phyloP scores from a whole-genome alignment of 2,888 invertebrate genomes.

The Machimus rusticus region DNA sequence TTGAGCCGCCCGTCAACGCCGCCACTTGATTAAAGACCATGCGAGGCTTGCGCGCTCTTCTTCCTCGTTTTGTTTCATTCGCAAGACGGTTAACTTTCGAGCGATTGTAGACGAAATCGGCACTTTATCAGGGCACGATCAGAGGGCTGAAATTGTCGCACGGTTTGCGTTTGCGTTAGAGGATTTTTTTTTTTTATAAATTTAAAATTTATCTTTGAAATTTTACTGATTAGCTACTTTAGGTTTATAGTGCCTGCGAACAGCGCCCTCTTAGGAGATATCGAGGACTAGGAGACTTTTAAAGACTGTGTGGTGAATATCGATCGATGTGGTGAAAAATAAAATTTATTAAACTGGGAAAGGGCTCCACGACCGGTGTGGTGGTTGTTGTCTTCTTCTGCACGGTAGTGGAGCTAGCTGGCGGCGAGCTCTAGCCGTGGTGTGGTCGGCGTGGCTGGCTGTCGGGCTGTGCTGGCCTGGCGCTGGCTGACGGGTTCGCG shows the following conservation, averaged over 20 bases:
- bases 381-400: not conserved
- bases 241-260: not conserved
- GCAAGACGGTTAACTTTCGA: not conserved
- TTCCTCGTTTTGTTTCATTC: not conserved
- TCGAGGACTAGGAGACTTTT: not conserved
- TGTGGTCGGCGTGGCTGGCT: not conserved
- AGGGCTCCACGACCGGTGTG: not conserved
- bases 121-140: not conserved
- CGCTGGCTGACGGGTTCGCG: not conserved
- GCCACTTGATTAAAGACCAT: not conserved
- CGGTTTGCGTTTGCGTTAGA: not conserved
- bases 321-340: not conserved
- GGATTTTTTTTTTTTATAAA: not conserved
- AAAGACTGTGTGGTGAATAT: not conserved
- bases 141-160: not conserved
- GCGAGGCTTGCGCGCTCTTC: not conserved
- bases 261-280: not conserved
- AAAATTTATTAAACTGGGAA: not conserved
- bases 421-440: not conserved
- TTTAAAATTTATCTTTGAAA: not conserved
- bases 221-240: not conserved
- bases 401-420: not conserved
- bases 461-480: not conserved
- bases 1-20: not conserved
- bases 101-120: not conserved